These are phyloP conservation scores for Gymnoscopelus braueri DNA, from an alignment of 2,797 vertebrate species.

Conservation along the genomic window DNA sequence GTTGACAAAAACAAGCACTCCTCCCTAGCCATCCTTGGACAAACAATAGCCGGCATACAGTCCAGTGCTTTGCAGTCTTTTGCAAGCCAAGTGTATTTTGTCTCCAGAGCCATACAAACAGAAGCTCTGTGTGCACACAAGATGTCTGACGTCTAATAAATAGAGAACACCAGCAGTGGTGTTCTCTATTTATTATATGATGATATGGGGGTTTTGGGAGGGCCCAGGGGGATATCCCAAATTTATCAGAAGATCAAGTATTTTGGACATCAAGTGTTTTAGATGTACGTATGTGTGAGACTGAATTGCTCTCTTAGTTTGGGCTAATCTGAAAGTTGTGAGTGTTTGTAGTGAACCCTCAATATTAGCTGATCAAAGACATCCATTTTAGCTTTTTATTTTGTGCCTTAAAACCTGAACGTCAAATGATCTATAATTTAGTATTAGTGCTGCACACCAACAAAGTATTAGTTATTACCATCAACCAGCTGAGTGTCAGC, in stretches of 20 bases:
- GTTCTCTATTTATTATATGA: no score
- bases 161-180: no score
- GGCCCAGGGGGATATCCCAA: not conserved
- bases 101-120: not conserved
- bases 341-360: no score
- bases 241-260: not conserved
- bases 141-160: no score
- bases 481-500: conserved; percentile 4
- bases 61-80: not conserved
- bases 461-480: not conserved
- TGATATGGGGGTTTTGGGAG: not conserved
- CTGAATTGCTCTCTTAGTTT: not conserved
- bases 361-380: no score
- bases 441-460: not conserved
- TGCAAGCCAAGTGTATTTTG: not conserved
- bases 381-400: no score
- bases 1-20: no score
- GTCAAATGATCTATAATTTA: not conserved
- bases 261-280: not conserved
- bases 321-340: no score
- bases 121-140: no score
- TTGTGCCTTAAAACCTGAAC: not conserved
- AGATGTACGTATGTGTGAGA: not conserved
- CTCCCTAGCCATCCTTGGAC: no score
- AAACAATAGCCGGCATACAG: not conserved